These are phyloP conservation scores for Acrossocheilus wenchowensis DNA, from an alignment of 2,797 vertebrate genomes.

Conservation along the genomic window DNA sequence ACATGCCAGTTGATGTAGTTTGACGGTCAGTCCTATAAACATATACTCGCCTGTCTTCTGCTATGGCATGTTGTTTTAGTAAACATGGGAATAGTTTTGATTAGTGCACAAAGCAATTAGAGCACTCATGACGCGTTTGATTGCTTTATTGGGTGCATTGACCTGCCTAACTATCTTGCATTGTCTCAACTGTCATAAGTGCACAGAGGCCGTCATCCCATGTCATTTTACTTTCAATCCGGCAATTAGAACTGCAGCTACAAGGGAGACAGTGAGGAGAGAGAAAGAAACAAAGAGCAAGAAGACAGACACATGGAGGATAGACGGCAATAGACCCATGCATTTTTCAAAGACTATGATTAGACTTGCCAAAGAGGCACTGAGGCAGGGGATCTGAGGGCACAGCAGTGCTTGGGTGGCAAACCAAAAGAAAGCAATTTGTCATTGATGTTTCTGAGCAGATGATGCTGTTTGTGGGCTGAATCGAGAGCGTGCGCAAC, in stretches of 20 bases:
- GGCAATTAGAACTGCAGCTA: constrained; percentile 40
- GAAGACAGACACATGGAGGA: background rate
- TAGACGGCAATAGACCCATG: constrained; percentile 34
- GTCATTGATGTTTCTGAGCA: constrained; percentile 51
- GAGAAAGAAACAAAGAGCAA: constrained; percentile 25
- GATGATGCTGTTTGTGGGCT: constrained; percentile 50
- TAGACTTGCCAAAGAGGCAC: constrained; percentile 49
- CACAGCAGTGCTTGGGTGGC: constrained; percentile 50
- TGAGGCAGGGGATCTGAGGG: constrained; percentile 47
- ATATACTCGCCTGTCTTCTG: constrained; percentile 16
- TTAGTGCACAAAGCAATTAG: constrained; percentile 47
- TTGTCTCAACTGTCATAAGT: constrained; percentile 34
- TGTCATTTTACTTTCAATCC: constrained; percentile 52
- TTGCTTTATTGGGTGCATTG: constrained; percentile 37
- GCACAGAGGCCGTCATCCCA: constrained; percentile 24
- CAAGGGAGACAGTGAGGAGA: constrained; percentile 17
- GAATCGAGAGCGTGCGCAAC: constrained; percentile 31
- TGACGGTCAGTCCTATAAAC: constrained; percentile 40
- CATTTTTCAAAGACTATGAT: constrained; percentile 55
- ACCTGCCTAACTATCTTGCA: constrained; percentile 28
- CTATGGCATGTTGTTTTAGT: constrained; percentile 38
- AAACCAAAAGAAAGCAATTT: constrained; percentile 52
- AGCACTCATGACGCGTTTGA: constrained; percentile 5
- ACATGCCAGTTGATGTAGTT: background rate
- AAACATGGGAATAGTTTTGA: constrained; percentile 53